These are phyloP conservation scores for Holotrichia oblita DNA, from an alignment of 1,140 invertebrate species.

Conservation along the genomic window DNA sequence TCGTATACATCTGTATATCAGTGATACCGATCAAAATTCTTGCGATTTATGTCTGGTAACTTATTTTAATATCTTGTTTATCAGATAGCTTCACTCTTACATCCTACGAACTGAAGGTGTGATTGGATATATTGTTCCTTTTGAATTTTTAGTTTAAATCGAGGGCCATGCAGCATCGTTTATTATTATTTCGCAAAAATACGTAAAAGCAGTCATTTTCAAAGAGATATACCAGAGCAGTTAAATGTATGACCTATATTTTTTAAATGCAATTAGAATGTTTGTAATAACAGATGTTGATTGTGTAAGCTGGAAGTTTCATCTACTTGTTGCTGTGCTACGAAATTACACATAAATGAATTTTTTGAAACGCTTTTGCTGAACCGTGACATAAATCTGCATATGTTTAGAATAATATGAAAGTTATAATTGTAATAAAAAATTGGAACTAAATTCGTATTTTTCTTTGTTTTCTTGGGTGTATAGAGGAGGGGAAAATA, in stretches of 20 bases:
- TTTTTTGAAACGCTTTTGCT: too few species aligned
- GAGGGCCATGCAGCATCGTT: not conserved
- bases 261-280: not conserved
- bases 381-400: too few species aligned
- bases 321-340: not conserved
- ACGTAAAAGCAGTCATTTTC: not conserved
- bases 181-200: slow-evolving; percentile 14
- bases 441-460: too few species aligned
- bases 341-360: too few species aligned
- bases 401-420: too few species aligned
- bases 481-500: too few species aligned
- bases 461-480: too few species aligned
- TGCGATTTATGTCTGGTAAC: too few species aligned
- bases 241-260: not conserved
- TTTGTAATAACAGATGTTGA: not conserved
- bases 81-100: not conserved
- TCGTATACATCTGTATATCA: slow-evolving; percentile 13
- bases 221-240: not conserved
- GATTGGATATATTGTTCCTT: slow-evolving; percentile 13
- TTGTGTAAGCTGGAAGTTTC: not conserved
- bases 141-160: slow-evolving; percentile 8
- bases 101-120: not conserved
- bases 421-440: too few species aligned
- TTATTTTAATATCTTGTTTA: slow-evolving; percentile 14
- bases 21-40: not conserved